Percentiles rank a stretch among this genome's conserved stretches.
Evolutionary conservation across 92 coral and sea anemone genomes (phyloP).

Genomic region (Umimayanthus kanabou): DNA sequence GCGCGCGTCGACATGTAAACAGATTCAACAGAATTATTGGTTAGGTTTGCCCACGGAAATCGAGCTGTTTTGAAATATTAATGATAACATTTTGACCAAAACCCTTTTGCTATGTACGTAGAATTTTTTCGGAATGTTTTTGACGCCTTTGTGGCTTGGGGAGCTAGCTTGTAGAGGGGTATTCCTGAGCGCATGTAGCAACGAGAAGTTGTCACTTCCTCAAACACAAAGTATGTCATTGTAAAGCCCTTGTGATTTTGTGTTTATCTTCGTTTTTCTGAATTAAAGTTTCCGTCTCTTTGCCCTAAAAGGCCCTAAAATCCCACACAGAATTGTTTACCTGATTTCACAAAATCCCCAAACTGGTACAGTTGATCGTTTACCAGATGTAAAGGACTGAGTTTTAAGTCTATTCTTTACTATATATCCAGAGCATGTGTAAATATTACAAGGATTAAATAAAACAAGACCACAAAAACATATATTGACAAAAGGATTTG

Average conservation of each 20-base stretch:
- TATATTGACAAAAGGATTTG: conserved; percentile 7
- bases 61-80: conserved; percentile 40
- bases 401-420: conserved; percentile 1
- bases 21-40: conserved; percentile 26
- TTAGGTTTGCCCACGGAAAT: conserved; percentile 38
- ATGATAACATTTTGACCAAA: conserved; percentile 38
- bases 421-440: conserved; percentile 19
- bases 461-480: not conserved
- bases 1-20: conserved; percentile 38
- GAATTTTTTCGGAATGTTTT: conserved; percentile 17
- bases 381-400: not conserved
- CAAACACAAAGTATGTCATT: conserved; percentile 25
- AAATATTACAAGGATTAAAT: not conserved
- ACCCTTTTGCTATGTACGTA: conserved; percentile 1
- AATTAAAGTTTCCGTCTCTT: conserved; percentile 1
- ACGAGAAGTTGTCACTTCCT: conserved; percentile 17
- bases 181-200: not conserved
- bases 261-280: conserved; percentile 13
- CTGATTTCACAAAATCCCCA: not conserved
- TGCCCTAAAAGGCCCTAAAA: conserved; percentile 1
- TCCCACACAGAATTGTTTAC: not conserved
- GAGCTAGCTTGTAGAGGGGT: not conserved
- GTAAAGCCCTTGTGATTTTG: conserved; percentile 14
- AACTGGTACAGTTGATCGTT: not conserved
- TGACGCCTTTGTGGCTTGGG: not conserved